Evolutionary conservation across 2,113 vertebrate species (phyloP).

Genomic region (Neotragus pygmaeus): DNA sequence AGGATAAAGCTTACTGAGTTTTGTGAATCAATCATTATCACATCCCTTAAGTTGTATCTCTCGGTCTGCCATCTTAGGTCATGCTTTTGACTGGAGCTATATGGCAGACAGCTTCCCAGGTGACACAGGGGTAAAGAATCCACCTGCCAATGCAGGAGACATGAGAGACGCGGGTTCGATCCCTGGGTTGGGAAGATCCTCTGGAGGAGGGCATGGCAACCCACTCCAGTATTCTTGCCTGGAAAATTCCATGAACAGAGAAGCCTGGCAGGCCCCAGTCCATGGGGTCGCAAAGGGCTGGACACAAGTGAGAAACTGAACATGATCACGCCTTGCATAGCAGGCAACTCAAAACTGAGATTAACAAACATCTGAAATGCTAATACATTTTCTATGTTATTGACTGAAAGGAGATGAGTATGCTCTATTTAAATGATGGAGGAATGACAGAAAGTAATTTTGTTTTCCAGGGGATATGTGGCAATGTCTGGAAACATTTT

Average conservation of each 20-base stretch:
- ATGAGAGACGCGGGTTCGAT: accelerated
- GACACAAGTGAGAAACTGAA: accelerated
- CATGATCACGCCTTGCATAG: accelerated
- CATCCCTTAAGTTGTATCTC: not conserved
- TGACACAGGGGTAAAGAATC: not conserved
- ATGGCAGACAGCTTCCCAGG: not conserved
- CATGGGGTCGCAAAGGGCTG: not conserved
- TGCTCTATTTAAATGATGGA: not conserved
- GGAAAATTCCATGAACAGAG: not conserved
- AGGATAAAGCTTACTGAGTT: not conserved
- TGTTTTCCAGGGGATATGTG: not conserved
- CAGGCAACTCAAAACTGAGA: not conserved
- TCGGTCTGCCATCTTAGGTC: not conserved
- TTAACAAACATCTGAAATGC: not conserved
- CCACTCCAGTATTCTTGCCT: not conserved
- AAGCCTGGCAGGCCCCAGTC: not conserved
- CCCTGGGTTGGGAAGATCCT: not conserved
- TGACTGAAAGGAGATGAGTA: not conserved
- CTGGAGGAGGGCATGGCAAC: not conserved
- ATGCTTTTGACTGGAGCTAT: not conserved
- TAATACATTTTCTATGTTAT: not conserved
- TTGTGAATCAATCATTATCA: not conserved
- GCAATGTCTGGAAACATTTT: not conserved
- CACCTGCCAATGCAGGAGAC: not conserved
- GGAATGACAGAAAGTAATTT: not conserved